Base-by-base conservation (phyloP, 2,113 vertebrate species). In the Noctilio leporinus region DNA sequence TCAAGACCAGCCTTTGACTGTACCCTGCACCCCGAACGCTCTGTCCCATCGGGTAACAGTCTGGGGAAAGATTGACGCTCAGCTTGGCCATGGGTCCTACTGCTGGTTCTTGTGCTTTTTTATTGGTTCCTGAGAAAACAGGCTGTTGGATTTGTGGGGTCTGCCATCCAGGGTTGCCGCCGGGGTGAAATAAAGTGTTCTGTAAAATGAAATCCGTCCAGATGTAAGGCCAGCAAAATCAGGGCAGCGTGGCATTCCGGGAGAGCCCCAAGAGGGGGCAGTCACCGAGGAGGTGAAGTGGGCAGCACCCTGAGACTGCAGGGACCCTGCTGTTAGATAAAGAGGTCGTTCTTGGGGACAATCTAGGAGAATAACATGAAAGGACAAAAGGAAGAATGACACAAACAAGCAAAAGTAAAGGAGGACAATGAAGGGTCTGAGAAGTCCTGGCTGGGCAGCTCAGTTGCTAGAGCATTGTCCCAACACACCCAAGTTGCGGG, bases 331-430 rank as follows among this genome's bases (percentile, higher is more conserved):
- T 4, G 24, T 43, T 3, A 55, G 2, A 22, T 2, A 33, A 64
- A 1, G 10, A n/a, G 5, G 40, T 7, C 24, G 0, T 35, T 9
- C 35, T 78, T n/a, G 40, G 10, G 4, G 11, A 28, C 28, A 57
- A 35, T 16, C 30, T 24, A 14, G 38, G 14, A 81, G 10, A 10
- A 12, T 47, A 72, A 77, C 4, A 33, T 11, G 7, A 70, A 57
- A 87, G 33, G 28, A 57, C 10, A 49, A 45, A 51, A 76, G 10
- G 33, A 10, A 40, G 67, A 55, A 43, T 4, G 47, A 19, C 10
- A 67, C 77, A 65, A 40, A 59, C 14, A 62, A 59, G 15, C 5
- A 65, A 59, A 70, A 62, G 17, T 28, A n/a, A 83, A 35, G 16
- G 5, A 40, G 64, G 45, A 49, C 16, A 15, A 10, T 40, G 75